phyloP scores from a whole-genome alignment of 2,113 vertebrate species.

The Stomatorhinus ivindoensis region DNA sequence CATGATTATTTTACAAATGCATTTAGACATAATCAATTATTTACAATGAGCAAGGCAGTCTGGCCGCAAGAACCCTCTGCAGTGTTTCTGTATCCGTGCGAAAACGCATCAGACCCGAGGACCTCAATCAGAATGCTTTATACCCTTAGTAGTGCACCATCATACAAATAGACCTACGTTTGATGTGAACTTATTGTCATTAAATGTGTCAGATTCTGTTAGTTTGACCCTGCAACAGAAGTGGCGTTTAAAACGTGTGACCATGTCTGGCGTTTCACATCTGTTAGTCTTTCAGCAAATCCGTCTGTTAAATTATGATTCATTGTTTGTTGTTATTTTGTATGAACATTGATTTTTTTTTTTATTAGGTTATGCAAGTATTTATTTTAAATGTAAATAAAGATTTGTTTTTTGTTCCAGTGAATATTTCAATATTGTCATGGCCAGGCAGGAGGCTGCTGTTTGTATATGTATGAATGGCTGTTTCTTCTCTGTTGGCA shows the following conservation, averaged over 20 bases:
- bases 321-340: neutral
- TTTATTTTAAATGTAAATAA: neutral
- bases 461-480: neutral
- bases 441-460: conserved; percentile 1
- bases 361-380: neutral
- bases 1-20: neutral
- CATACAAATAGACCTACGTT: neutral
- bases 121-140: neutral
- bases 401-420: neutral
- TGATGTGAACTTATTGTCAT: neutral
- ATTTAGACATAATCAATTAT: neutral
- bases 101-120: neutral
- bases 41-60: neutral
- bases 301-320: neutral
- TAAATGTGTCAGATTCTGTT: neutral
- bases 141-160: neutral
- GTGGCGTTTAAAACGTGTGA: neutral
- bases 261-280: neutral
- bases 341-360: neutral
- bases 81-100: neutral
- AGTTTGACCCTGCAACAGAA: neutral
- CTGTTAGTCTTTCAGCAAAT: neutral
- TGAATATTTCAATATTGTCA: neutral
- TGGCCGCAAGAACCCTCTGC: neutral
- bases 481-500: neutral